Base-by-base conservation (phyloP, 2,797 vertebrate species). In the Amblyraja radiata region DNA sequence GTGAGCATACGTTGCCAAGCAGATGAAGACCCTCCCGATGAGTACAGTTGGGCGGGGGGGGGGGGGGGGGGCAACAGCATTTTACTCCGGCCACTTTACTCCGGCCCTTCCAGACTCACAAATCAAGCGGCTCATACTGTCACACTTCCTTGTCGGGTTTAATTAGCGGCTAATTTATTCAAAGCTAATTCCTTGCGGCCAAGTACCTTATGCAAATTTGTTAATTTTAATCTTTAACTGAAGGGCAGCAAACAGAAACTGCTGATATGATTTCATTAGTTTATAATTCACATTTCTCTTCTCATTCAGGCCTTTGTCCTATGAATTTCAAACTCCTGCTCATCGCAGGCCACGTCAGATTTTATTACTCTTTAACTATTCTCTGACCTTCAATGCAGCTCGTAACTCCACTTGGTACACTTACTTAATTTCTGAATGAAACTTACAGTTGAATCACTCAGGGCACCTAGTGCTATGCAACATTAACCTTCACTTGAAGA, bases 181-280 rank as follows among this genome's bases (percentile, higher is more conserved):
- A 10, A 21, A 68, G 84, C n/a, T 63, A 68, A 68, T 36, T 88
- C 65, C 84, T 68, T 36, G 84, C n/a, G 8, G n/a, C n/a, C 68
- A 63, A 68, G n/a, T 88, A 21, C 84, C 84, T 68, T 36, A 88
- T 88, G 16, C n/a, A 36, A 36, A 68, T 68, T 16, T 65, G 36
- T 61, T 84, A 61, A 61, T 84, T 84, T 28, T 28, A 84, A 61
- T 84, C 25, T 61, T n/a, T 84, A 84, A 84, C 81, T 61, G 54
- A 84, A 84, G 46, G 81, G 81, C 46, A 84, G 81, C 54, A 84
- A 84, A 84, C 81, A 84, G 81, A 84, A 84, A 84, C 81, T 28
- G 4, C 54, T 61, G 58, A 61, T 84, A 61, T 28, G 14, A 25
- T 84, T 84, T 84, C 54, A 84, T 84, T 84, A 84, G 58, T 61